Evolutionary conservation across 2,797 vertebrate genomes (phyloP).

Genomic region (Falco berigora): DNA sequence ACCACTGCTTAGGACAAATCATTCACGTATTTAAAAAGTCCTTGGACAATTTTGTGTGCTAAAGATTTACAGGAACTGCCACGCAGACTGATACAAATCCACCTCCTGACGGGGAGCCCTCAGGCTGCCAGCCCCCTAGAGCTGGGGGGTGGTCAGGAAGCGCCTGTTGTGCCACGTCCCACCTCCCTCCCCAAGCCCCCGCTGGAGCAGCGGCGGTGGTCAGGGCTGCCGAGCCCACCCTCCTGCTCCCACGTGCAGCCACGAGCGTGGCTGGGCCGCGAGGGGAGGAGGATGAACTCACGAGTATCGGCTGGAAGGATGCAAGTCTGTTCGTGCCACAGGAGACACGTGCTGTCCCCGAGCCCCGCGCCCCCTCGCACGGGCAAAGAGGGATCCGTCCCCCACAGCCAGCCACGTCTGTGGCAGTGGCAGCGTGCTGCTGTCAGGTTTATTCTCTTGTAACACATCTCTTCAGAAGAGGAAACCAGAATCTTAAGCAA

Average conservation of each 20-base stretch:
- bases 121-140: neutral
- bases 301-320: neutral
- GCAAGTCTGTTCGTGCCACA: neutral
- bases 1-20: neutral
- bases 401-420: neutral
- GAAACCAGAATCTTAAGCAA: neutral
- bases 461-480: neutral
- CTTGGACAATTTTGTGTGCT: fast-evolving
- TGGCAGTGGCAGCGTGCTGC: fast-evolving
- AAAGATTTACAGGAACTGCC: neutral
- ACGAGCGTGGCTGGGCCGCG: fast-evolving
- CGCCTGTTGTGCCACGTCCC: fast-evolving
- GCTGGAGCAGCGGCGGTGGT: neutral
- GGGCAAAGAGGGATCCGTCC: neutral
- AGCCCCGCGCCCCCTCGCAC: fast-evolving
- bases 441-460: neutral
- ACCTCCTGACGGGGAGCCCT: neutral
- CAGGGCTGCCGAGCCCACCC: fast-evolving
- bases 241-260: neutral
- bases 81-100: fast-evolving
- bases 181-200: neutral
- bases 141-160: neutral
- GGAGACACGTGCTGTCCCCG: neutral
- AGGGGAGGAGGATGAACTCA: neutral
- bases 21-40: fast-evolving